A percentile compares a stretch with the other conserved stretches of the same genome.
These are phyloP conservation scores for Botrylloides violaceus DNA, from an alignment of 23 tunicate species.

Conservation along the genomic window DNA sequence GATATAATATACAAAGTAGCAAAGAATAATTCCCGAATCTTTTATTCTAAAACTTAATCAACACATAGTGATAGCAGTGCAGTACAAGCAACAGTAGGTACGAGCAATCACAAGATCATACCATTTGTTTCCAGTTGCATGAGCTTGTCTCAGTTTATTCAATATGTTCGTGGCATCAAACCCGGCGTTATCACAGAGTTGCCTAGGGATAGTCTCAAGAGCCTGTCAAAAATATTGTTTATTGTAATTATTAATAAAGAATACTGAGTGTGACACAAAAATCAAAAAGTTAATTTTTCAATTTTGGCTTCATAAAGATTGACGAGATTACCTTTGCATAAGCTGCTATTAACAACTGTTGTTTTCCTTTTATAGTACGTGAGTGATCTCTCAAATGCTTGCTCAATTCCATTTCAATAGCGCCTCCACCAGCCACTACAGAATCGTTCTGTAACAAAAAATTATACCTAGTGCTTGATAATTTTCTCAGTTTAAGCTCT, in stretches of 20 bases:
- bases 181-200: conserved; percentile 97
- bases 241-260: not conserved
- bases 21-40: no score
- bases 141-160: conserved; percentile 88
- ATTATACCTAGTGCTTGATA: not conserved
- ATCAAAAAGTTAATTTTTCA: no score
- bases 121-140: conserved; percentile 41
- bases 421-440: conserved; percentile 98
- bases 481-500: not conserved
- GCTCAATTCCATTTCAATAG: conserved; percentile 97
- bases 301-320: no score
- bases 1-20: no score
- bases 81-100: no score
- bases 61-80: no score
- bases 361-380: conserved; percentile 85
- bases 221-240: conserved; percentile 26
- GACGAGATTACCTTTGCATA: conserved; percentile 86
- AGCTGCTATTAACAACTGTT: conserved; percentile 86
- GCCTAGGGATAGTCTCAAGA: conserved; percentile 79
- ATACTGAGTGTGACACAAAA: no score
- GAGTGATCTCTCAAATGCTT: conserved; percentile 81
- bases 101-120: no score
- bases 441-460: conserved; percentile 60
- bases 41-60: no score
- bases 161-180: conserved; percentile 94